These are phyloP conservation scores for Hydrozoanthus tunicans DNA, from an alignment of 64 coral and sea anemone genomes.

Conservation along the genomic window DNA sequence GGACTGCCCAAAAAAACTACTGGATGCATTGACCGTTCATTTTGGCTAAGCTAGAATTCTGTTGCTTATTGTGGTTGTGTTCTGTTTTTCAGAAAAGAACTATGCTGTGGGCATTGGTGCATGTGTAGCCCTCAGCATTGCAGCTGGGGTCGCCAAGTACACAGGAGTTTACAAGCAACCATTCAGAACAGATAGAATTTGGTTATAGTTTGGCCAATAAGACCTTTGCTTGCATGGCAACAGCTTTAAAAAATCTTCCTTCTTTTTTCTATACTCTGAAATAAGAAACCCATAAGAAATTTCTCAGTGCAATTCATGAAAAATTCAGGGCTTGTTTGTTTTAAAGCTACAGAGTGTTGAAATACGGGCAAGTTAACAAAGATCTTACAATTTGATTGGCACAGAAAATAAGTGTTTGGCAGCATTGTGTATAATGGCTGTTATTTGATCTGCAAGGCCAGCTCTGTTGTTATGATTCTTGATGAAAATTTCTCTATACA, in stretches of 20 bases:
- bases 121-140: slow-evolving; percentile 45
- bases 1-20: too few species aligned
- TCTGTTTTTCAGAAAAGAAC: slow-evolving; percentile 63
- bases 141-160: slow-evolving; percentile 89
- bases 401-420: too few species aligned
- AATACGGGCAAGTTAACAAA: too few species aligned
- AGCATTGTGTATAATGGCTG: too few species aligned
- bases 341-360: too few species aligned
- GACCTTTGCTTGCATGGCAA: neutral
- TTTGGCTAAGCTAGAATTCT: neutral
- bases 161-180: slow-evolving; percentile 94
- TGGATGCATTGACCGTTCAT: too few species aligned
- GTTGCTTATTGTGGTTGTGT: neutral
- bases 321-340: too few species aligned
- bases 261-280: neutral
- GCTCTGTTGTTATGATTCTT: too few species aligned
- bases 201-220: slow-evolving; percentile 18
- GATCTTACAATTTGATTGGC: too few species aligned
- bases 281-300: neutral
- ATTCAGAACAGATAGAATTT: slow-evolving; percentile 86
- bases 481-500: too few species aligned
- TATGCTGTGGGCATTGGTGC: slow-evolving; percentile 74
- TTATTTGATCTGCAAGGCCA: too few species aligned
- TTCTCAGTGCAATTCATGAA: too few species aligned
- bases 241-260: neutral